Percentiles rank a stretch among this genome's conserved stretches.
Conservation (phyloP, 2,888 invertebrate species). For the Drosophila ezoana region DNA sequence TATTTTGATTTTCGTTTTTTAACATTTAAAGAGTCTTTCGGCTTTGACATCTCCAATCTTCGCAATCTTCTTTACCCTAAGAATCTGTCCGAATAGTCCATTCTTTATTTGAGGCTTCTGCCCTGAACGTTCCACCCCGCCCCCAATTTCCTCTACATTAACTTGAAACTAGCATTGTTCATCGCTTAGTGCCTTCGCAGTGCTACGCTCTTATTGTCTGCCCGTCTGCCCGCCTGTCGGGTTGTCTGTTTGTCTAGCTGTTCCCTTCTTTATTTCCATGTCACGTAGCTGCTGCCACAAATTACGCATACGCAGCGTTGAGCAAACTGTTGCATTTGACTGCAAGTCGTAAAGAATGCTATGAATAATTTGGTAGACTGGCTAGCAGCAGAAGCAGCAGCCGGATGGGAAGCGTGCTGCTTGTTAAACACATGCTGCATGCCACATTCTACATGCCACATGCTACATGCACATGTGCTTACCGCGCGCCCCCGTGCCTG, state of each 20-base stretch:
- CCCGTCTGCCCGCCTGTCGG: no score
- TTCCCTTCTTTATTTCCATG: not conserved
- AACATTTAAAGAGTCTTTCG: no score
- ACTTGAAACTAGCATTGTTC: no score
- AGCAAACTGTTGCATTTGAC: conserved; percentile 42
- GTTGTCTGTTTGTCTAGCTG: not conserved
- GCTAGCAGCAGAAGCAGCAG: not conserved
- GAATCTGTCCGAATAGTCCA: no score
- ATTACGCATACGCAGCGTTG: conserved; percentile 34
- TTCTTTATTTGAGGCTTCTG: no score
- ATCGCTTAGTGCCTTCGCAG: no score
- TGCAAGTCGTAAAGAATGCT: conserved; percentile 19
- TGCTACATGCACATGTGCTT: not conserved
- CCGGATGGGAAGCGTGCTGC: not conserved
- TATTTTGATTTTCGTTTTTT: no score
- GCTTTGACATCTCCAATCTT: no score
- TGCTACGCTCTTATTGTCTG: no score
- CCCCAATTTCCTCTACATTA: no score
- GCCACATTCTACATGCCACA: conserved; percentile 4
- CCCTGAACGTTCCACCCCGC: no score
- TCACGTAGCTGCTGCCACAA: conserved; percentile 13
- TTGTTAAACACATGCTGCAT: conserved; percentile 18
- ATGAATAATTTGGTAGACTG: conserved; percentile 31
- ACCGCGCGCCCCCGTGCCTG: not conserved
- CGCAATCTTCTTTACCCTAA: no score